Conservation (phyloP, 2,797 vertebrate species). For the Sylvia borin region DNA sequence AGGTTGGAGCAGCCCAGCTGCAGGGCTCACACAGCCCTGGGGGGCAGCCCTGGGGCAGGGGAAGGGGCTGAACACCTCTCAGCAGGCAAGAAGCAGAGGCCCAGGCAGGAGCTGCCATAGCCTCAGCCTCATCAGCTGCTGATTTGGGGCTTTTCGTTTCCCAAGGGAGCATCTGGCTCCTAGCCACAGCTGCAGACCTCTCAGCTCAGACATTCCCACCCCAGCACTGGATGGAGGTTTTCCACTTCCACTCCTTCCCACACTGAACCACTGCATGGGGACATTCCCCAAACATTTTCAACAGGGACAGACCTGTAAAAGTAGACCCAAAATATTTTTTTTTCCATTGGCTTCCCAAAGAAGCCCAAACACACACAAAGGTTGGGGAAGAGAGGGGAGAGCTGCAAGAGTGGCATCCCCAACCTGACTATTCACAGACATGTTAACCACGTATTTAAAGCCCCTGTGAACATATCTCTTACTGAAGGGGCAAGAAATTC, state of each 20-base stretch:
- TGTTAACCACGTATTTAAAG: neutral
- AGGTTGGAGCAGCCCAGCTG: neutral
- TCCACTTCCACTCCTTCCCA: neutral
- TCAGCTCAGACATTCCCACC: neutral
- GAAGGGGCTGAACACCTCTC: neutral
- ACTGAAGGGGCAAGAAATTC: neutral
- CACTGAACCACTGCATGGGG: neutral
- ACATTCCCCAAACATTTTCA: neutral
- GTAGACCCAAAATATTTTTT: neutral
- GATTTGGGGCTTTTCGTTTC: neutral
- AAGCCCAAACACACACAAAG: neutral
- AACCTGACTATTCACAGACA: neutral
- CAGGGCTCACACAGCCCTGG: neutral
- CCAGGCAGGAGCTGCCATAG: fast-evolving
- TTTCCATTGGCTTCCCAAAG: neutral
- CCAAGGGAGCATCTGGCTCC: neutral
- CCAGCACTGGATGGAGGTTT: neutral
- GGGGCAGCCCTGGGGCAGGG: neutral
- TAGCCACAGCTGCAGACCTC: neutral
- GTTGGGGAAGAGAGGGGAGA: neutral
- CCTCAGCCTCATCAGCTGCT: neutral
- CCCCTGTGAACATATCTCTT: neutral
- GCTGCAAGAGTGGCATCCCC: neutral
- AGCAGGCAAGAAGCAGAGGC: neutral
- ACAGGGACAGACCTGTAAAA: neutral